Base-by-base conservation (phyloP, 2,888 invertebrate genomes). In the Ennomos erosarius region DNA sequence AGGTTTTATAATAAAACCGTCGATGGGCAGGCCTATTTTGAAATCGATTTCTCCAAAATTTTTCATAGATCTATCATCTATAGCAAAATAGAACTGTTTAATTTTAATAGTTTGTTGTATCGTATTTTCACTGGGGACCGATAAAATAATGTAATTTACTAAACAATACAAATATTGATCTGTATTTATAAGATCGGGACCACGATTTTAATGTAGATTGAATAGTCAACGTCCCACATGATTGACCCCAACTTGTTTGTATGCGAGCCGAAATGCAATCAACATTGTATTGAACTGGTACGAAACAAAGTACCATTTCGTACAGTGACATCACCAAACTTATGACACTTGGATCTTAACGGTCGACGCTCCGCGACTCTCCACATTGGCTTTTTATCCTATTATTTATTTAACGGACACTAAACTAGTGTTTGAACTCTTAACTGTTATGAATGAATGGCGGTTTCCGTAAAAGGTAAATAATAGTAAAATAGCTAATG, bases 391-490 rank as follows among this genome's bases (percentile, higher is more conserved):
- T 71, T 74, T 74, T 66, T 69, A 56, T 63, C 56, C 57, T 65
- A 64, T 70, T 76, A 73, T 78, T 78, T 78, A 72, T 76, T 79
- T 75, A 70, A 72, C 74, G 71, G 67, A 61, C 73, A 75, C 73
- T 75, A 75, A 73, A 67, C 59, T 68, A 71, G 73, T 76, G 65
- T 72, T 68, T 66, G 64, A 72, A 71, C 71, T 77, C 75, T 71
- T 78, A 75, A 76, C 68, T 65, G 51, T 60, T 36, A 35, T 51
- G 51, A 47, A 67, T 64, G 53, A 75, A 69, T 72, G 71, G 70
- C 76, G 72, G 68, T 69, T 26, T 68, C 62, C 56, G 60, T 39
- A 52, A 62, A 65, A 50, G 46, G 54, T 69, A 71, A 71, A 74
- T 73, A 74, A 75, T 70, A 74, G 70, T 71, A 64, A 64, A 70